Percentiles rank a stretch among this genome's conserved stretches.
phyloP scores from a whole-genome alignment of 2,888 invertebrate species.

The Limnephilus lunatus region DNA sequence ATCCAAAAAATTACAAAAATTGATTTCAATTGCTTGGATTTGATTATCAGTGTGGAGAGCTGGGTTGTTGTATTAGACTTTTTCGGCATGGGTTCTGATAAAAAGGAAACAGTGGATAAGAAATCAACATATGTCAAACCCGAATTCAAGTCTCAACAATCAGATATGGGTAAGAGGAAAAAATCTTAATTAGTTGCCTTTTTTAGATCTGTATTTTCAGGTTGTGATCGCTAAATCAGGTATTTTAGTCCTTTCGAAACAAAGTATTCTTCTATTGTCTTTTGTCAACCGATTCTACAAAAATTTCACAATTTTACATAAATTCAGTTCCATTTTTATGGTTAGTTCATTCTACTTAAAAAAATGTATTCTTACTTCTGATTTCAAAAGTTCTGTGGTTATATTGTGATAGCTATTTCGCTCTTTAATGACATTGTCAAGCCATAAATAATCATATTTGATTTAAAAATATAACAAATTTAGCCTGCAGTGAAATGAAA shows the following conservation, averaged over 20 bases:
- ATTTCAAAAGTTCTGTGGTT: background rate
- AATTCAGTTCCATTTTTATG: background rate
- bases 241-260: background rate
- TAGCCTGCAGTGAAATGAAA: too few species aligned
- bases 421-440: too few species aligned
- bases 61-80: conserved; percentile 98
- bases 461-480: too few species aligned
- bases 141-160: conserved; percentile 63
- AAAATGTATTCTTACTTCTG: background rate
- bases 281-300: background rate
- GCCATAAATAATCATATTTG: too few species aligned
- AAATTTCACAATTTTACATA: background rate
- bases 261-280: background rate
- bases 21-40: conserved; percentile 94
- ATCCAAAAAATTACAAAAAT: conserved; percentile 84
- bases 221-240: background rate
- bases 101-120: conserved; percentile 40
- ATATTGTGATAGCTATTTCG: too few species aligned
- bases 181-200: background rate
- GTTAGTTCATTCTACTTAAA: background rate
- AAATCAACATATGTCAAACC: conserved; percentile 41
- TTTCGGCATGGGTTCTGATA: conserved; percentile 80
- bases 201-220: background rate
- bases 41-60: conserved; percentile 93
- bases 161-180: conserved; percentile 56